phyloP scores from a whole-genome alignment of 2,888 invertebrate genomes.

The Sphaerophoria rueppellii region DNA sequence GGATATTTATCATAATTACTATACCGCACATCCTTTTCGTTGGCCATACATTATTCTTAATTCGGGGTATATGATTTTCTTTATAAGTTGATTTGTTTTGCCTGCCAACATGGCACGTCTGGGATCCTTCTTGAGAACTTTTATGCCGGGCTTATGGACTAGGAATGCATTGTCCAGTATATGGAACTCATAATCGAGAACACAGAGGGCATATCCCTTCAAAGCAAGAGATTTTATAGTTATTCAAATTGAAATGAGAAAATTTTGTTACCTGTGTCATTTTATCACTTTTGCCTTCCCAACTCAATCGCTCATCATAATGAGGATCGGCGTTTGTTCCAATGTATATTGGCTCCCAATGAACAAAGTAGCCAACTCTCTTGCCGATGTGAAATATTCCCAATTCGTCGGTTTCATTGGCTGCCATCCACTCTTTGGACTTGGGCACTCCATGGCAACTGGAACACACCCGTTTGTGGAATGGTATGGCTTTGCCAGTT shows the following conservation, averaged over 20 bases:
- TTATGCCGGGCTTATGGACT: constrained; percentile 95
- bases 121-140: constrained; percentile 90
- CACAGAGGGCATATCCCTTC: constrained; percentile 95
- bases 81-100: constrained; percentile 90
- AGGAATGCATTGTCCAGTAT: constrained; percentile 96
- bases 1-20: constrained; percentile 81
- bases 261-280: constrained; percentile 91
- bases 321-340: constrained; percentile 94
- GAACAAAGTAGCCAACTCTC: constrained; percentile 88
- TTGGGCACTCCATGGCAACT: constrained; percentile 94
- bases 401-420: constrained; percentile 86
- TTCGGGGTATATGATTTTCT: constrained; percentile 91
- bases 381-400: constrained; percentile 94
- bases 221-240: constrained; percentile 16
- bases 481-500: constrained; percentile 92
- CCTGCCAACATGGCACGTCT: constrained; percentile 89
- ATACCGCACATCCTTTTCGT: constrained; percentile 91
- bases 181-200: constrained; percentile 95
- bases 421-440: constrained; percentile 91
- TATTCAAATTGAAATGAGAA: neutral
- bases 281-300: constrained; percentile 97
- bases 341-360: constrained; percentile 97
- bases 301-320: constrained; percentile 95
- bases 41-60: constrained; percentile 92
- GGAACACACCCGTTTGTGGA: constrained; percentile 95